phyloP scores from a whole-genome alignment of 2,797 vertebrate species.

The Alfaro cultratus region DNA sequence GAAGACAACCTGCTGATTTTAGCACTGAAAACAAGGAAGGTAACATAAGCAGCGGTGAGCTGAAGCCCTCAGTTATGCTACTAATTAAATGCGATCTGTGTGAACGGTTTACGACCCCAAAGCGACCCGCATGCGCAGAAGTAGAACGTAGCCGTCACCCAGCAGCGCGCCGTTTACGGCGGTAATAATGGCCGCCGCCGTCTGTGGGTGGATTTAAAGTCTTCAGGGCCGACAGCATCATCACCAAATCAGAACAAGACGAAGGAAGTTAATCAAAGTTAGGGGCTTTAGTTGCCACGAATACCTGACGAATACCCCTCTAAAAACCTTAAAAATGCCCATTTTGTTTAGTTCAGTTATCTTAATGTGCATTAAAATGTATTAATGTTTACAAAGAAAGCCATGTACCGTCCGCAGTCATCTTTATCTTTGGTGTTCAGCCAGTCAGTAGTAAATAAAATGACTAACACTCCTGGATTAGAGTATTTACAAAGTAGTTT shows the following conservation, averaged over 20 bases:
- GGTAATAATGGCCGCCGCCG: not conserved
- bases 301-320: too few species aligned
- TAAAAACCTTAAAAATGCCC: not conserved
- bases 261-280: not conserved
- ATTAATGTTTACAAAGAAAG: not conserved
- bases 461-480: not conserved
- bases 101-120: not conserved
- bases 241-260: not conserved
- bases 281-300: too few species aligned
- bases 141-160: too few species aligned
- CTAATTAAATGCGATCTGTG: not conserved
- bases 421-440: not conserved
- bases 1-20: not conserved
- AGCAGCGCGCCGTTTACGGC: too few species aligned
- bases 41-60: not conserved
- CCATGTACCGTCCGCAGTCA: not conserved
- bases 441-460: not conserved
- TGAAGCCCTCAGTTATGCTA: not conserved
- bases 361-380: not conserved
- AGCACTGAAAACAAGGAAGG: not conserved
- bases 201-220: not conserved
- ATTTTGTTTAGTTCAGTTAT: not conserved
- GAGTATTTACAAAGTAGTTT: not conserved
- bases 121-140: too few species aligned
- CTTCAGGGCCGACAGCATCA: too few species aligned